Evolutionary conservation across 2,113 vertebrate genomes (phyloP).

Genomic region (Hemiscyllium ocellatum): DNA sequence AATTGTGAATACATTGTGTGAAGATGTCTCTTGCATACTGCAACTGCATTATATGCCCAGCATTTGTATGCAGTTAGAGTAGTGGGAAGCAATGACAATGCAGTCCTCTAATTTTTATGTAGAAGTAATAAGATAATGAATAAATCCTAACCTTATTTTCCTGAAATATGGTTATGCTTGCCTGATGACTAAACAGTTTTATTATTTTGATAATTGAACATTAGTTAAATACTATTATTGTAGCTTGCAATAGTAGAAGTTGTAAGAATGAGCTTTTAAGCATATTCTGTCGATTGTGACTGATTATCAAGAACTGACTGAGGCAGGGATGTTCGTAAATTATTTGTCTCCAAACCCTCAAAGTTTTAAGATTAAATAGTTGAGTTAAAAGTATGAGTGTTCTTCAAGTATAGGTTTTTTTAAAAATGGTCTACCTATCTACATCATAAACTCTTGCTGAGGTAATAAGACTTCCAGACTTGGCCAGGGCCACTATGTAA

Average conservation of each 20-base stretch:
- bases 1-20: not conserved
- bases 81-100: not conserved
- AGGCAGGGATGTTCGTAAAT: not conserved
- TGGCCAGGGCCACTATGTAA: not conserved
- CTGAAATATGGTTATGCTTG: not conserved
- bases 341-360: not conserved
- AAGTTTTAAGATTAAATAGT: not conserved
- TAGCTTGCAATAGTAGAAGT: not conserved
- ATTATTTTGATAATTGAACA: not conserved
- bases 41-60: not conserved
- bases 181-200: not conserved
- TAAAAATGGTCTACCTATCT: not conserved
- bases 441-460: not conserved
- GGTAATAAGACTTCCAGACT: not conserved
- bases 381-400: not conserved
- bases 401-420: not conserved
- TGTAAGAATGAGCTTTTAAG: too few species aligned
- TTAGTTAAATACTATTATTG: not conserved
- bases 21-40: constrained; percentile 7
- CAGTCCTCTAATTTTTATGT: not conserved
- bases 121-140: not conserved
- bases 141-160: not conserved
- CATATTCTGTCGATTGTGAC: not conserved
- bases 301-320: not conserved
- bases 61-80: constrained; percentile 7